A percentile compares a stretch with the other conserved stretches of the same genome.
Evolutionary conservation across 2,797 vertebrate genomes (phyloP).

Genomic region (Micromesistius poutassou): DNA sequence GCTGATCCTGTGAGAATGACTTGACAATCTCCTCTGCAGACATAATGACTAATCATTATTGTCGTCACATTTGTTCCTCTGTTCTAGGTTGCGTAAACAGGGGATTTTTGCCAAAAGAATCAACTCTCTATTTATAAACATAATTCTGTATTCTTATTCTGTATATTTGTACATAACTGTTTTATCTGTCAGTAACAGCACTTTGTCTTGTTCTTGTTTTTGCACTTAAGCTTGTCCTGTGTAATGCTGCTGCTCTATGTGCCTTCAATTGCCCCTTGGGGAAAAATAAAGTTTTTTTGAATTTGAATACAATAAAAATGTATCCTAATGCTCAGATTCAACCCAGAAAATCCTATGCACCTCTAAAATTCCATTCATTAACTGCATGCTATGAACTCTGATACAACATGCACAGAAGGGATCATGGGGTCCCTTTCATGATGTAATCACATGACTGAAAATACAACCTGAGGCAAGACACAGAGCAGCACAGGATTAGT

Average conservation of each 20-base stretch:
- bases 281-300: no score
- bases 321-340: neutral
- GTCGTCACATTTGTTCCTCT: neutral
- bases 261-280: no score
- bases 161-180: no score
- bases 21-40: neutral
- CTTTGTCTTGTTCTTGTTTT: no score
- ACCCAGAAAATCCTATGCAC: neutral
- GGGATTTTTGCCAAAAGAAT: neutral
- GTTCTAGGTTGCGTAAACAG: neutral
- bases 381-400: constrained; percentile 1
- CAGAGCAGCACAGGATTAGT: neutral
- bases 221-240: no score
- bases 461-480: constrained; percentile 16
- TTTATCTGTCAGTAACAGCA: no score
- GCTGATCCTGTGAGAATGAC: neutral
- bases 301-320: no score
- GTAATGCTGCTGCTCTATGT: no score
- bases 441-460: constrained; percentile 37
- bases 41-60: neutral
- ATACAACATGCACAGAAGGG: neutral
- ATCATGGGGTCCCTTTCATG: constrained; percentile 16
- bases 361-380: neutral
- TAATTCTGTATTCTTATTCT: no score
- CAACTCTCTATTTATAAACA: no score